phyloP scores from a whole-genome alignment of 2,888 invertebrate genomes.

The Chrysopilus asiliformis region DNA sequence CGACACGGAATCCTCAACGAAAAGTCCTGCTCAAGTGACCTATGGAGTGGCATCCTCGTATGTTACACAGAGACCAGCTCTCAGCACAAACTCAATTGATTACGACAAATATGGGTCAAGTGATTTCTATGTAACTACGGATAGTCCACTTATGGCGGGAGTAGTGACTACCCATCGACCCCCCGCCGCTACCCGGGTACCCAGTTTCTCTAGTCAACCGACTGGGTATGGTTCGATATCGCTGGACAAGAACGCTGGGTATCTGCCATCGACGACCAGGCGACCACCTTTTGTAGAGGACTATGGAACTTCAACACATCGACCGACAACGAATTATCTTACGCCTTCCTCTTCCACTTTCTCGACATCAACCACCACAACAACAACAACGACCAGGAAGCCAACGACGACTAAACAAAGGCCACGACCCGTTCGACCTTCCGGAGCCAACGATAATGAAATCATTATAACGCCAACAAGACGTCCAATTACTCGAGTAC shows the following conservation, averaged over 20 bases:
- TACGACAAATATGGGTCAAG: constrained; percentile 14
- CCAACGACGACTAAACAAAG: constrained; percentile 17
- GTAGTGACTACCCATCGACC: constrained; percentile 9
- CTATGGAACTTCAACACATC: constrained; percentile 8
- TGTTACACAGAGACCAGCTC: constrained; percentile 12
- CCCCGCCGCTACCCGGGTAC: constrained; percentile 22
- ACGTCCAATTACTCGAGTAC: constrained; percentile 10
- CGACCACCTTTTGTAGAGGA: constrained; percentile 28
- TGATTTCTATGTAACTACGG: constrained; percentile 21
- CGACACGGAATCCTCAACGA: constrained; percentile 14
- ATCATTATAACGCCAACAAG: constrained; percentile 10
- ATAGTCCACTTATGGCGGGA: constrained; percentile 21
- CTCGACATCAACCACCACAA: too few species aligned
- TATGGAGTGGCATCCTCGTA: constrained; percentile 19
- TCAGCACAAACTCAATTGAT: constrained; percentile 16
- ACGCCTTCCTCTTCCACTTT: constrained; percentile 5
- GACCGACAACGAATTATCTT: constrained; percentile 6
- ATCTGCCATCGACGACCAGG: constrained; percentile 5
- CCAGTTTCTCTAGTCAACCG: constrained; percentile 20
- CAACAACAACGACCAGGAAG: constrained; percentile 13
- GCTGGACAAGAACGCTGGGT: neutral
- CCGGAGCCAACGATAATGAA: too few species aligned
- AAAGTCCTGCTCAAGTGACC: constrained; percentile 18
- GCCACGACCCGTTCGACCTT: constrained; percentile 36
- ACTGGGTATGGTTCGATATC: too few species aligned